These are phyloP conservation scores for Zaprionus lineosus DNA, from an alignment of 2,888 invertebrate genomes.

Conservation along the genomic window DNA sequence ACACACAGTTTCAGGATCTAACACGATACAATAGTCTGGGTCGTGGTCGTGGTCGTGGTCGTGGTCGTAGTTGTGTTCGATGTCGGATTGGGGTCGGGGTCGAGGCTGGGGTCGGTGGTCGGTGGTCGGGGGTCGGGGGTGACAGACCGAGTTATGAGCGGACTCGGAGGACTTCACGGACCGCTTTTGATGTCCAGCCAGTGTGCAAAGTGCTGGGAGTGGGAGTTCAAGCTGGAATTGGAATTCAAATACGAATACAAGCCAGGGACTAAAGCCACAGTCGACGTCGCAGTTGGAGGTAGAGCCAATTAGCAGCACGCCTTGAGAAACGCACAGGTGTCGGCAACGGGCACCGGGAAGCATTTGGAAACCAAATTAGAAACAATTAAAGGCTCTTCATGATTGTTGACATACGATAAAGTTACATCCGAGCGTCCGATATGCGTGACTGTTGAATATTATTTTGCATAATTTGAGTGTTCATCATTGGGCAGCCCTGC, in stretches of 20 bases:
- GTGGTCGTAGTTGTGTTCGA: no score
- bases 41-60: no score
- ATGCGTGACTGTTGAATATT: slow-evolving; percentile 77
- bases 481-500: slow-evolving; percentile 59
- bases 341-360: slow-evolving; percentile 14
- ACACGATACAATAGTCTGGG: no score
- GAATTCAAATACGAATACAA: no score
- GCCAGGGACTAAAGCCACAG: slow-evolving; percentile 17
- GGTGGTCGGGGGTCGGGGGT: slow-evolving; percentile 22
- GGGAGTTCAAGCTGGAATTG: background rate
- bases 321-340: slow-evolving; percentile 75
- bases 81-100: no score
- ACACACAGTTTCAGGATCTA: slow-evolving; percentile 29
- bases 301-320: slow-evolving; percentile 74
- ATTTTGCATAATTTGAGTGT: slow-evolving; percentile 77
- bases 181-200: slow-evolving; percentile 52
- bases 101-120: no score
- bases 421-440: slow-evolving; percentile 31
- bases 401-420: slow-evolving; percentile 62
- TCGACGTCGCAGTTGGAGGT: slow-evolving; percentile 24
- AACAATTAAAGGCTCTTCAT: slow-evolving; percentile 72
- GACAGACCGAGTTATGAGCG: slow-evolving; percentile 46
- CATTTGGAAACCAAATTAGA: slow-evolving; percentile 69
- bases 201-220: slow-evolving; percentile 1
- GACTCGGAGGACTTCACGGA: slow-evolving; percentile 39